Conservation (phyloP, 1,140 invertebrate genomes). For the Hestina assimilis region DNA sequence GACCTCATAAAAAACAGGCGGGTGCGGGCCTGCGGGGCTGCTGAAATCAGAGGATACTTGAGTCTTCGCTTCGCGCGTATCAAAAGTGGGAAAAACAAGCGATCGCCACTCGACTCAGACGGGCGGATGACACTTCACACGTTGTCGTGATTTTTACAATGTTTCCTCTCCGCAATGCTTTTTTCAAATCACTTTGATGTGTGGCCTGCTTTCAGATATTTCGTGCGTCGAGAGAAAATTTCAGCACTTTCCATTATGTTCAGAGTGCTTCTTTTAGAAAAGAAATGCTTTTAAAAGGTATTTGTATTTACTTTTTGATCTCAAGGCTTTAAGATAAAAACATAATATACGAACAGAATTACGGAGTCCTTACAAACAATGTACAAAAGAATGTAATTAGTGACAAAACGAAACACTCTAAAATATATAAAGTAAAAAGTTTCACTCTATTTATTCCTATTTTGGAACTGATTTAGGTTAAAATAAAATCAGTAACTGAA, state of each 20-base stretch:
- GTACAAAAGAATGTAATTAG: no score
- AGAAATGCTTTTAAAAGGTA: neutral
- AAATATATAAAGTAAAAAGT: no score
- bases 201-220: slow-evolving; percentile 20
- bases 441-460: no score
- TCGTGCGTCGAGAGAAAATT: slow-evolving; percentile 12
- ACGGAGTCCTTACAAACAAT: no score
- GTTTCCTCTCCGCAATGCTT: slow-evolving; percentile 63
- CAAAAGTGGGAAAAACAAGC: slow-evolving; percentile 77
- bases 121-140: slow-evolving; percentile 73
- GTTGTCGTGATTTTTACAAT: slow-evolving; percentile 76
- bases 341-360: neutral
- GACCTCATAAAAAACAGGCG: slow-evolving; percentile 75
- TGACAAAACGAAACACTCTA: no score
- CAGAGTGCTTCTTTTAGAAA: slow-evolving; percentile 8
- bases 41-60: slow-evolving; percentile 63
- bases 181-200: slow-evolving; percentile 69
- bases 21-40: slow-evolving; percentile 51
- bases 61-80: slow-evolving; percentile 55
- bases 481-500: no score
- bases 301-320: neutral
- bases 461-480: no score
- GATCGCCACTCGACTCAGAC: slow-evolving; percentile 72
- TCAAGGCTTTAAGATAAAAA: neutral
- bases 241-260: slow-evolving; percentile 22